Percentiles rank a stretch among this genome's conserved stretches.
Conservation (phyloP, 2,888 invertebrate genomes). For the Temnothorax unifasciatus region DNA sequence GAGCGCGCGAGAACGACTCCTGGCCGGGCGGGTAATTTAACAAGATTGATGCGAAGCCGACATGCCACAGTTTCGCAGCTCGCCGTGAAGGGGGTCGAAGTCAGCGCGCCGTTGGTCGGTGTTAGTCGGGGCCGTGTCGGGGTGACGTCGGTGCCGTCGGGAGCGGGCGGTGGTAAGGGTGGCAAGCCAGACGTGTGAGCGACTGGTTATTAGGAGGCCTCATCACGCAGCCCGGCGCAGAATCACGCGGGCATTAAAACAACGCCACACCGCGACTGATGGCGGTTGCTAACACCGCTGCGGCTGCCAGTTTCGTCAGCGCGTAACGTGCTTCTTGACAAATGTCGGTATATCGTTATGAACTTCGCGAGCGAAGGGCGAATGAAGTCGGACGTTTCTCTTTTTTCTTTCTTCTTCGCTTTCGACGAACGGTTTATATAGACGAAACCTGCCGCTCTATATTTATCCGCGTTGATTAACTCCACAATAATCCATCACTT, state of each 20-base stretch:
- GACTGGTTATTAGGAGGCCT: conserved; percentile 84
- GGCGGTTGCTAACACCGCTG: conserved; percentile 71
- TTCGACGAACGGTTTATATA: conserved; percentile 5
- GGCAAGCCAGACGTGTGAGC: conserved; percentile 79
- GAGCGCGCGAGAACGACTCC: conserved; percentile 80
- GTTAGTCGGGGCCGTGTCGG: conserved; percentile 56
- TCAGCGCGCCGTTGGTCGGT: conserved; percentile 67
- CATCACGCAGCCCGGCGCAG: conserved; percentile 79
- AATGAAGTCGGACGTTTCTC: conserved; percentile 52
- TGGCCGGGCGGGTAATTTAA: conserved; percentile 85
- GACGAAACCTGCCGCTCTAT: conserved; percentile 36
- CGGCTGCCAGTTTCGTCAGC: conserved; percentile 67
- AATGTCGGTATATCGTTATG: conserved; percentile 60
- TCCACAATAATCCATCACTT: conserved; percentile 42
- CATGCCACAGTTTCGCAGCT: conserved; percentile 84
- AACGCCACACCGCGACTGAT: conserved; percentile 73
- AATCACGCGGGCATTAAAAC: conserved; percentile 80
- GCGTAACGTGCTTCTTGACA: conserved; percentile 64
- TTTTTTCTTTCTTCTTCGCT: background rate
- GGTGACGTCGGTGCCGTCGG: conserved; percentile 67
- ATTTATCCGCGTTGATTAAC: conserved; percentile 50
- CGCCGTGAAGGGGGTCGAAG: conserved; percentile 70
- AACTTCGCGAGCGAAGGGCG: conserved; percentile 33
- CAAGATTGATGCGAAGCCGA: conserved; percentile 85
- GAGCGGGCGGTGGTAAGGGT: conserved; percentile 66